Evolutionary conservation across 2,113 vertebrate species (phyloP).

Genomic region (Theropithecus gelada): DNA sequence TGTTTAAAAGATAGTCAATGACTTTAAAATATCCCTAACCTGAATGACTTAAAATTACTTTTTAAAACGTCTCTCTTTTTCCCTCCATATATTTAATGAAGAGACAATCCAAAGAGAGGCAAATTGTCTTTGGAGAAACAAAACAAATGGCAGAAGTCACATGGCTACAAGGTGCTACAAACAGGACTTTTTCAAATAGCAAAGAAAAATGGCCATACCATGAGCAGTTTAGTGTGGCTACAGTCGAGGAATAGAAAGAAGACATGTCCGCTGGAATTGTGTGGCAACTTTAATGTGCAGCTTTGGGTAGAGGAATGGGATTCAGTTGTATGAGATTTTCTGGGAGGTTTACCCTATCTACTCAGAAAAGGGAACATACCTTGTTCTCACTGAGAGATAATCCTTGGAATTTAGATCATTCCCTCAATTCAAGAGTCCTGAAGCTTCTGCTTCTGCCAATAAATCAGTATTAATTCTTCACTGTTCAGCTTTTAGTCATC

Average conservation of each 20-base stretch:
- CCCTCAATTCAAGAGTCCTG: background rate
- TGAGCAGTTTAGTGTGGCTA: background rate
- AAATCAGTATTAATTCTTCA: background rate
- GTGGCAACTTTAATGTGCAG: background rate
- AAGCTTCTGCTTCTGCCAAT: background rate
- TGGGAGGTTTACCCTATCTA: background rate
- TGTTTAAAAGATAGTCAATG: slow-evolving; percentile 10
- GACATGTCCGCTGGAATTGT: background rate
- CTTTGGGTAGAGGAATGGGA: background rate
- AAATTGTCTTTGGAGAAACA: slow-evolving; percentile 1
- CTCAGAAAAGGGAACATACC: background rate
- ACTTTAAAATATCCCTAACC: background rate
- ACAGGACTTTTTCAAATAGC: background rate
- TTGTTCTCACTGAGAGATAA: background rate
- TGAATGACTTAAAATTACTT: slow-evolving; percentile 1
- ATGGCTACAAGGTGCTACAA: background rate
- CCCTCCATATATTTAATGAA: background rate
- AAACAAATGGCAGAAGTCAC: background rate
- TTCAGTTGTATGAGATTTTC: slow-evolving; percentile 31
- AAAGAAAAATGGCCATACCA: background rate
- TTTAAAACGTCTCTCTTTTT: background rate
- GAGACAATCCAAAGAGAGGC: background rate
- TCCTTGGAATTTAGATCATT: background rate
- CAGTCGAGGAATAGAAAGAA: background rate
- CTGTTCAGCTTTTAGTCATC: background rate